Conservation (phyloP, 2,888 invertebrate genomes). For the Drosophila villosipedis region DNA sequence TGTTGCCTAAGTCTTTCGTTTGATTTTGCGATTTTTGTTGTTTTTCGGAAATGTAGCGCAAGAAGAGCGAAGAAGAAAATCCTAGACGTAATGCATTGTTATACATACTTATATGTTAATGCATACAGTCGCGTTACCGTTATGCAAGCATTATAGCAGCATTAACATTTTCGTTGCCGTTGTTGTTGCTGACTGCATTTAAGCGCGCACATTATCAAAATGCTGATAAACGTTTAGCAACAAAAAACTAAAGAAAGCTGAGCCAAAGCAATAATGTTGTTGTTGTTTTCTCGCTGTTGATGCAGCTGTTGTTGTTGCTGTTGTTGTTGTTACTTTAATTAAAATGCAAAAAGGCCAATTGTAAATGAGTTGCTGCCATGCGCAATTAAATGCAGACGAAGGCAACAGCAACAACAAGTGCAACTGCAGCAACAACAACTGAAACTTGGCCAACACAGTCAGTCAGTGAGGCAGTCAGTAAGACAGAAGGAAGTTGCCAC, state of each 20-base stretch:
- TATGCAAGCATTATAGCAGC: conserved; percentile 67
- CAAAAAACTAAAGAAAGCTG: conserved; percentile 24
- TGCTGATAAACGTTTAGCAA: conserved; percentile 83
- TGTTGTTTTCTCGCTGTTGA: not conserved
- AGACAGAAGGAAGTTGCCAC: conserved; percentile 62
- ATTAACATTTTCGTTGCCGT: conserved; percentile 26
- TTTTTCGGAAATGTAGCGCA: conserved; percentile 40
- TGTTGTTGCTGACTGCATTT: conserved; percentile 51
- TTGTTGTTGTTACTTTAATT: conserved; percentile 64
- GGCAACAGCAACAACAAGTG: conserved; percentile 28
- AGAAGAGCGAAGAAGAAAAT: conserved; percentile 17
- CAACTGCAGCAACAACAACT: conserved; percentile 22
- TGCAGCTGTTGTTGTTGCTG: conserved; percentile 5
- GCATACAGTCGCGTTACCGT: conserved; percentile 61
- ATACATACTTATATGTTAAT: conserved; percentile 48
- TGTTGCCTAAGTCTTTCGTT: conserved; percentile 78
- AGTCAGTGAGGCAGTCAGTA: conserved; percentile 39
- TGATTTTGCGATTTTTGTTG: conserved; percentile 10
- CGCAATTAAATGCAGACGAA: conserved; percentile 76
- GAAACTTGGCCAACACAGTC: conserved; percentile 20
- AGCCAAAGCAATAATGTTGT: conserved; percentile 1
- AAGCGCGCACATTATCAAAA: conserved; percentile 81
- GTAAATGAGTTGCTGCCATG: conserved; percentile 70
- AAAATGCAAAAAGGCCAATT: conserved; percentile 82
- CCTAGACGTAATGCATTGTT: conserved; percentile 53